phyloP scores from a whole-genome alignment of 1,140 invertebrate species.

The Zaprionus vittiger region DNA sequence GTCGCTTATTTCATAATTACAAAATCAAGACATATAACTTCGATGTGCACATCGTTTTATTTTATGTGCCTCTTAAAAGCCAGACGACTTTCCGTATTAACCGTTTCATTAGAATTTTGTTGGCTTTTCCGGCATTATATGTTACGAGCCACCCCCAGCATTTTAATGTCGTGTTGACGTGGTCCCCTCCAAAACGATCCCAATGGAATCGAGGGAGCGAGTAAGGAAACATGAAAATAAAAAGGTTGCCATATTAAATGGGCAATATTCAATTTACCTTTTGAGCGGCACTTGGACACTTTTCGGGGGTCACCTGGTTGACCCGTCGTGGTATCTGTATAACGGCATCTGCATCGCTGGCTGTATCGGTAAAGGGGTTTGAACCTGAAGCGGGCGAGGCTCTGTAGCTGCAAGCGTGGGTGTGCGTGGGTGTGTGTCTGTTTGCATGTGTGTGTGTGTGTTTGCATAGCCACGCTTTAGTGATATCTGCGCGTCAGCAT shows the following conservation, averaged over 20 bases:
- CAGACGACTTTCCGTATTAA: neutral
- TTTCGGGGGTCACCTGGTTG: slow-evolving; percentile 10
- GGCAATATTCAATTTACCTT: slow-evolving; percentile 49
- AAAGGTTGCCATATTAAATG: slow-evolving; percentile 32
- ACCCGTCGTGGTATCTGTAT: slow-evolving; percentile 24
- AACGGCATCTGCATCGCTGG: neutral
- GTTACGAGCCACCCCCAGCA: neutral
- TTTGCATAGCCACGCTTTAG: slow-evolving; percentile 57
- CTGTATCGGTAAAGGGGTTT: slow-evolving; percentile 1
- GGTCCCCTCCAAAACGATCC: slow-evolving; percentile 5
- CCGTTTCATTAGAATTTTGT: slow-evolving; percentile 19
- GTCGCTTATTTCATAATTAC: neutral
- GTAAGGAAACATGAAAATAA: slow-evolving; percentile 10
- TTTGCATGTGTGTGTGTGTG: slow-evolving; percentile 19
- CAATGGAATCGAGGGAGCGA: neutral
- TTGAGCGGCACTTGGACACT: slow-evolving; percentile 32
- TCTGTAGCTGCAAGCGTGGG: slow-evolving; percentile 33
- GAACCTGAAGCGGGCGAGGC: slow-evolving; percentile 24
- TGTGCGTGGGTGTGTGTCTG: slow-evolving; percentile 26
- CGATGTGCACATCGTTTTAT: neutral
- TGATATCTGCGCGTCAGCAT: slow-evolving; percentile 78
- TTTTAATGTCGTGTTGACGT: slow-evolving; percentile 38
- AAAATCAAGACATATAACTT: slow-evolving; percentile 1
- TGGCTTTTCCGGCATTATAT: slow-evolving; percentile 6
- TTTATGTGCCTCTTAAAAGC: slow-evolving; percentile 24